These are phyloP conservation scores for Griposia aprilina DNA, from an alignment of 2,888 invertebrate genomes.

Conservation along the genomic window DNA sequence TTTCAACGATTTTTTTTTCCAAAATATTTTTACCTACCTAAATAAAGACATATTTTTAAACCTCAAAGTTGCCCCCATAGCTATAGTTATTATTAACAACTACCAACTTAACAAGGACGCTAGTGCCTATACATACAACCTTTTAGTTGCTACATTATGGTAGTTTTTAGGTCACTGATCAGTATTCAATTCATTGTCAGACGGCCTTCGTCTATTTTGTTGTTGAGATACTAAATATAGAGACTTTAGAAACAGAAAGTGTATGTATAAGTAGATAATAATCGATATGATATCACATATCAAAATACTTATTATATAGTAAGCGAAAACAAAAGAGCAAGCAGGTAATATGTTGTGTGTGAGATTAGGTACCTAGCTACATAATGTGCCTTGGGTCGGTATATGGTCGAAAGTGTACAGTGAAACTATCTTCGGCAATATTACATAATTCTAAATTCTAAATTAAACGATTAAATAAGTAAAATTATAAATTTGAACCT, in stretches of 20 bases:
- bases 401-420: background rate
- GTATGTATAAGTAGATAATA: background rate
- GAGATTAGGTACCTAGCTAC: too few species aligned
- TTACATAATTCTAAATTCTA: background rate
- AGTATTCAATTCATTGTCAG: conserved; percentile 14
- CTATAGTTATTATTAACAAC: background rate
- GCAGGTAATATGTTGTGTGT: background rate
- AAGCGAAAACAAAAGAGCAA: conserved; percentile 1
- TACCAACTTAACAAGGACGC: background rate
- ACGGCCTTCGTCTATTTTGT: conserved; percentile 1
- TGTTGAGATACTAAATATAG: background rate
- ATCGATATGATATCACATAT: background rate
- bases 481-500: too few species aligned
- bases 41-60: background rate
- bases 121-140: background rate
- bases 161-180: conserved; percentile 29
- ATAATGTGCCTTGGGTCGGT: background rate
- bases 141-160: background rate
- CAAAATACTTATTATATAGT: background rate
- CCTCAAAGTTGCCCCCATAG: background rate
- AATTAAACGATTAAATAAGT: too few species aligned
- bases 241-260: background rate
- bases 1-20: too few species aligned
- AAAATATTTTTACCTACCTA: too few species aligned
- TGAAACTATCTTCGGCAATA: too few species aligned